A percentile compares a stretch with the other conserved stretches of the same genome.
phyloP scores from a whole-genome alignment of 2,113 vertebrate genomes.

The Tringa solitaria region DNA sequence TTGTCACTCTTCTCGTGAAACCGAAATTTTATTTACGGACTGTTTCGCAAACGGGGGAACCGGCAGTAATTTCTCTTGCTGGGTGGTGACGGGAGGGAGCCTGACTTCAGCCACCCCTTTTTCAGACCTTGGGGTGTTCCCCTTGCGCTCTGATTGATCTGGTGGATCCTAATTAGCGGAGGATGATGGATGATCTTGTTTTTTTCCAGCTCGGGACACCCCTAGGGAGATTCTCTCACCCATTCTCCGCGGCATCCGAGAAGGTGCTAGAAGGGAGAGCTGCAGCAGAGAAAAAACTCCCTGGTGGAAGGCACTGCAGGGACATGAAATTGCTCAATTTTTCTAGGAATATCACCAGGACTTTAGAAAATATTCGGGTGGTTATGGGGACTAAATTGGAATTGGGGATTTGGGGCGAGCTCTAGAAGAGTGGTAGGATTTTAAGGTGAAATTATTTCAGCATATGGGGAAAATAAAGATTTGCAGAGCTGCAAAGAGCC shows the following conservation, averaged over 20 bases:
- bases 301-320: neutral
- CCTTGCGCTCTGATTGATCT: neutral
- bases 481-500: neutral
- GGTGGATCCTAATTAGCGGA: neutral
- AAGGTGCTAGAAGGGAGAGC: neutral
- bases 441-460: neutral
- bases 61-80: neutral
- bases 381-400: neutral
- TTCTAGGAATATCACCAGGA: neutral
- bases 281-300: no score
- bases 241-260: fast-evolving
- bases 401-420: neutral
- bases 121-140: neutral
- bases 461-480: fast-evolving
- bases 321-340: neutral
- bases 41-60: neutral
- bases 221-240: neutral
- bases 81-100: neutral
- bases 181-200: neutral
- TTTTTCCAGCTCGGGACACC: neutral
- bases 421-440: neutral
- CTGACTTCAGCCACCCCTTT: neutral
- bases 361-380: neutral
- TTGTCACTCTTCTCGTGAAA: neutral
- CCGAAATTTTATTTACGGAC: neutral